Evolutionary conservation across 2,797 vertebrate genomes (phyloP).

Genomic region (Apodemus agrarius): DNA sequence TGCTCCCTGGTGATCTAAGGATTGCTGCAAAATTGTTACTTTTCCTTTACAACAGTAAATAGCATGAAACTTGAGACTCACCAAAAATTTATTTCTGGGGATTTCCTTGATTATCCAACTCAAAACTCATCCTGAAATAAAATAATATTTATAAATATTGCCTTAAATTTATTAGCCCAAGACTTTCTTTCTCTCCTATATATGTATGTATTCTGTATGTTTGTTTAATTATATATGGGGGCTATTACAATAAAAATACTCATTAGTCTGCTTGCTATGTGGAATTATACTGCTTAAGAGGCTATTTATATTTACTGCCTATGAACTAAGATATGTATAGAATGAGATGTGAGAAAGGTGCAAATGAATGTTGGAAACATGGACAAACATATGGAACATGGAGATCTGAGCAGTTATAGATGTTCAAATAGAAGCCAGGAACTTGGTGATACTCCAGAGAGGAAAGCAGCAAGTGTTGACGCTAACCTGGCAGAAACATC

Average conservation of each 20-base stretch:
- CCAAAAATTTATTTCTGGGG: background rate
- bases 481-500: constrained; percentile 82
- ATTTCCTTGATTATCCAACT: constrained; percentile 38
- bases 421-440: constrained; percentile 64
- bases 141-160: constrained; percentile 51
- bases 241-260: background rate
- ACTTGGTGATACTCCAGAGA: constrained; percentile 77
- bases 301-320: constrained; percentile 34
- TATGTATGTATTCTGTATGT: background rate
- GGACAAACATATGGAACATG: constrained; percentile 23
- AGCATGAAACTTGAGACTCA: constrained; percentile 47
- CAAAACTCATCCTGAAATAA: constrained; percentile 44
- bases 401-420: background rate
- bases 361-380: constrained; percentile 51
- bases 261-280: background rate
- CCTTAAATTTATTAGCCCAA: constrained; percentile 46
- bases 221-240: background rate
- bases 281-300: constrained; percentile 48
- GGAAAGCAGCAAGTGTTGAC: constrained; percentile 82
- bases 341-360: constrained; percentile 40
- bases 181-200: background rate
- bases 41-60: constrained; percentile 53
- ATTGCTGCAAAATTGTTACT: constrained; percentile 54
- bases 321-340: background rate
- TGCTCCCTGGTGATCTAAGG: constrained; percentile 48